Conservation (phyloP, 2,797 vertebrate species). For the Lithobates pipiens region DNA sequence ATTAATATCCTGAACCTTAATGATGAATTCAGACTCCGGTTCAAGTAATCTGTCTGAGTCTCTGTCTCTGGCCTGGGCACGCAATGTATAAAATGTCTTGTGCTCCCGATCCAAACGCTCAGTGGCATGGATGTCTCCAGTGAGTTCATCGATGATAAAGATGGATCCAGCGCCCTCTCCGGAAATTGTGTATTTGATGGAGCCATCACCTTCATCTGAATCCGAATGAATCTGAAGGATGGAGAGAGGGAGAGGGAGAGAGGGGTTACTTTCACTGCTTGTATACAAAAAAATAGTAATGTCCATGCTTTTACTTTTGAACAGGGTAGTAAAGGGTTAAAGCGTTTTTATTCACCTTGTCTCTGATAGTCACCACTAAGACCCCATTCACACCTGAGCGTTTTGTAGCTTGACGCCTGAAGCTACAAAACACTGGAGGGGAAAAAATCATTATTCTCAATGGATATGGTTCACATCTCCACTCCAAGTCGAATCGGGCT, state of each 20-base stretch:
- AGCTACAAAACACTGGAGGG: too few species aligned
- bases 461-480: too few species aligned
- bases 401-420: too few species aligned
- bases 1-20: constrained; percentile 99
- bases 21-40: constrained; percentile 96
- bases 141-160: constrained; percentile 96
- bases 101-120: constrained; percentile 93
- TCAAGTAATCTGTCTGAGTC: constrained; percentile 88
- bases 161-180: constrained; percentile 94
- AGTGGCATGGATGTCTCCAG: constrained; percentile 95
- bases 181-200: constrained; percentile 98
- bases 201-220: constrained; percentile 93
- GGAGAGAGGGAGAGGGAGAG: background rate
- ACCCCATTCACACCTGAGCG: too few species aligned
- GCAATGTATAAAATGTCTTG: constrained; percentile 94
- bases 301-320: too few species aligned
- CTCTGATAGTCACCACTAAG: too few species aligned
- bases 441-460: too few species aligned
- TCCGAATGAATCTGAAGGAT: constrained; percentile 93
- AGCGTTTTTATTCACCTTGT: too few species aligned
- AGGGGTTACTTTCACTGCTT: background rate
- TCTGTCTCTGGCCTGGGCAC: constrained; percentile 89
- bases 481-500: too few species aligned
- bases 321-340: too few species aligned
- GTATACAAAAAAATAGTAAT: too few species aligned